Evolutionary conservation across 1,140 invertebrate genomes (phyloP), one percentile per base, ranked within the genome.

Genomic region (Calephelis virginiensis): DNA sequence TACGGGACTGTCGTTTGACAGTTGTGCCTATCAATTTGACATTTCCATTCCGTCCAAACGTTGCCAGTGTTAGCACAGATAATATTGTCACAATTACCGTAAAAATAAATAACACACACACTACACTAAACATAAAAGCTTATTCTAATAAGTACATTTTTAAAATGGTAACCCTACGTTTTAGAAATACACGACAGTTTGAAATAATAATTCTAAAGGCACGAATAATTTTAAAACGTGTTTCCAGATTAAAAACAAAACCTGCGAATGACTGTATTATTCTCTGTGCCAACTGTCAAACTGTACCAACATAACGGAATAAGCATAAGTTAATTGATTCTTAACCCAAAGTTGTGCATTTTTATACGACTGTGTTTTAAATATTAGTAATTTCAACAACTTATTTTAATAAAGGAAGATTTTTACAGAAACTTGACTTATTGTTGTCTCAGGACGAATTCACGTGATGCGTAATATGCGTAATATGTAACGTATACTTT

Each of bases 1-100:
- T 83, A 82, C 74, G 77, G 75, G 73, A 80, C 76, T 75, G 74
- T 75, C 75, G 63, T 38, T 72, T 71, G 77, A 79, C 81, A 81
- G 75, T 69, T 77, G 73, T 68, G 56, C 71, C 70, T 76, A 78
- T 80, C 77, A 74, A 65, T 56, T 62, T 75, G 77, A 74, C 78
- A 75, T 72, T 69, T 70, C 61, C 49, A 49, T 40, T 56, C 53
- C 50, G 50, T 65, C 63, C 63, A 53, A 46, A 73, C 71, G 75
- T 62, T 69, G 63, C 40, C 61, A 63, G 46, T 45, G 47, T 59
- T 59, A 59, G 53, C 53, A 59, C 49, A 56, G 49, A 56, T 65
- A 65, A 45, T 65, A 56, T 43, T 43, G 43, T 43, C 53, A 65
- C 53, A 65, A 56, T 65, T 56, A 40, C 50, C 50, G 61, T 65